A percentile compares a stretch with the other conserved stretches of the same genome.
These are phyloP conservation scores for Loris lydekkerianus DNA, from an alignment of 2,797 vertebrate species.

Conservation along the genomic window DNA sequence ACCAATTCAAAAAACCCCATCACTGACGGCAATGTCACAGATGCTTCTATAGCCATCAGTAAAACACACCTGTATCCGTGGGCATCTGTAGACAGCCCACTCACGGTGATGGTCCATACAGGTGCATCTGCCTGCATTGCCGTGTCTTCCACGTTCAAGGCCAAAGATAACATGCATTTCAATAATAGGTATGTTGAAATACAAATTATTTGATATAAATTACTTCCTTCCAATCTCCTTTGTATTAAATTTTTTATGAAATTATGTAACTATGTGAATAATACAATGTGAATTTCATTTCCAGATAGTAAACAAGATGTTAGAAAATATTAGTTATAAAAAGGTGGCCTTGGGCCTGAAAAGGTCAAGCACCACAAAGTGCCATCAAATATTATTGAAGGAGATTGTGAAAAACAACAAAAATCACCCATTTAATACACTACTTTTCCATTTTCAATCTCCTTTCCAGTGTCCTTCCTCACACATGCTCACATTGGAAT, in stretches of 20 bases:
- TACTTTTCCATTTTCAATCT: neutral
- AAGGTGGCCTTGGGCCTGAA: neutral
- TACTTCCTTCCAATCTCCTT: slow-evolving; percentile 24
- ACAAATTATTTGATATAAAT: slow-evolving; percentile 9
- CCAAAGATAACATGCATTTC: neutral
- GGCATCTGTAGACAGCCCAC: neutral
- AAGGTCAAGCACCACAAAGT: neutral
- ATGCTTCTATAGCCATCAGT: accelerated
- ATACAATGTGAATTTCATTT: slow-evolving; percentile 56
- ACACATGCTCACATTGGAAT: neutral
- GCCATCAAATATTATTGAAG: neutral
- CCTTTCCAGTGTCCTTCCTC: neutral
- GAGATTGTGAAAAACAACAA: neutral
- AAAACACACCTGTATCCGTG: accelerated
- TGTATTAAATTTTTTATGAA: slow-evolving; percentile 57
- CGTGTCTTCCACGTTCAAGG: neutral
- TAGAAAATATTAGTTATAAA: slow-evolving; percentile 50
- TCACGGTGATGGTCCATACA: accelerated
- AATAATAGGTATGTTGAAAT: neutral
- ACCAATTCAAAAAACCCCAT: neutral
- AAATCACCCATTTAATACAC: neutral
- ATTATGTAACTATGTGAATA: neutral
- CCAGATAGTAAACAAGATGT: neutral
- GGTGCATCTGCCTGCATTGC: neutral
- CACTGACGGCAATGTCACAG: neutral